Base-by-base conservation (phyloP, 2,888 invertebrate genomes). In the Torymus texanus region DNA sequence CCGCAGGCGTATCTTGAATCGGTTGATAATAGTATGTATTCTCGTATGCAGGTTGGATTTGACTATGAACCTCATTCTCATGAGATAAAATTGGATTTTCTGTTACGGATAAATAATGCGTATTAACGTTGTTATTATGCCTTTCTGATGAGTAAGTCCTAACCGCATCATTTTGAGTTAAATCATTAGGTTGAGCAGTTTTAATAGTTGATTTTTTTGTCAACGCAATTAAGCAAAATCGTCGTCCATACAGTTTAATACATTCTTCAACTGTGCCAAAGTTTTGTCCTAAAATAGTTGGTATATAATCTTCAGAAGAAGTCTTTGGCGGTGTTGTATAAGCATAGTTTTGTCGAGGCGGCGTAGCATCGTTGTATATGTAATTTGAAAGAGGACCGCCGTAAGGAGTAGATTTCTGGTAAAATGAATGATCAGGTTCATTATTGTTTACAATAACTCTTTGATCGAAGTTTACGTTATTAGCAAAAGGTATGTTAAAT, bases 401-500 rank as follows among this genome's bases (percentile, higher is more conserved):
- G 14, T 24, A 50, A n/a, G 61, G 65, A 29, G 59, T 53, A 12
- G 41, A 41, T 41, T 63, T 59, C 12, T 63, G 67, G 8, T 68
- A 53, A 10, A 62, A 1, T 5, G 50, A 53, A 58, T 50, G 29
- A 13, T 24, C 1, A 29, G 14, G 24, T n/a, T 79, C 75, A 53
- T 76, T 76, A 24, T 82, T 81, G 0, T 71, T 51, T 10, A 81
- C 61, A 51, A 81, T 79, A 24, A 83, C 66, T 16, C 80, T 66
- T 70, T 81, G 82, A 29, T 83, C 81, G 50, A 80, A 78, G 67
- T 84, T 83, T 11, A 81, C 71, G 29, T 82, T 83, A 2, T 75
- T 82, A 3, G 71, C 79, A 18, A 83, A 81, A 2, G 85, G 85
- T 29, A 84, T 83, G 55, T 75, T 83, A 18, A 84, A 81, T 72